Evolutionary conservation across 2,113 vertebrate species (phyloP), one percentile per base, ranked within the genome.

Genomic region (Plestiodon gilberti): DNA sequence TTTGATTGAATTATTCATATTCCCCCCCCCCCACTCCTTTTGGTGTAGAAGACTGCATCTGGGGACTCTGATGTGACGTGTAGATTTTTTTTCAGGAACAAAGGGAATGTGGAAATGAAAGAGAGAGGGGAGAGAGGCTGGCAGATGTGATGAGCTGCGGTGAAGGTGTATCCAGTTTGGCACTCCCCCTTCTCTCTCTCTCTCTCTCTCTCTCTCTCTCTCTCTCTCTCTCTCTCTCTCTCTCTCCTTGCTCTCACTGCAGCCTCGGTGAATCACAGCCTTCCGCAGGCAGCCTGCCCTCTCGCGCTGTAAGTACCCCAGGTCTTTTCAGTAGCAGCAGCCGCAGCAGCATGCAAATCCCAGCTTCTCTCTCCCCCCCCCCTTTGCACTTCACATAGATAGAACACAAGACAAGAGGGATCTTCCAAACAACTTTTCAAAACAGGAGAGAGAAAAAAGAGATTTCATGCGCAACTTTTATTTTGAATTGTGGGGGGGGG

Each of bases 251-350:
- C 93, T 94, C 96, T 98, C 97, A 96, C 96, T 97, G 96, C 96
- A 98, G 97, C 97, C 97, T 96, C 96, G 98, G 96, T 98, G 97
- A 97, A 97, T 98, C 97, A 97, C 96, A 97, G 96, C 97, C 97
- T 96, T 96, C 94, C 96, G 98, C 96, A 97, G 96, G 98, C 97
- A 98, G 98, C 98, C 97, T 96, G 97, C 96, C 97, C 96, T 97
- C 96, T 98, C 96, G 96, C 97, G 96, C 97, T 98, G 98, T 99
- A 98, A 99, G 98, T 99, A 99, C 97, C 84, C 96, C 96, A 95
- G 96, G 96, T 95, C 96, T 97, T 98, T 97, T 97, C 96, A 95
- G 97, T 94, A 69, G 43, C 15, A 3, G 11, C 18, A 75, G 71
- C 30, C 35, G 43, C 0, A 96, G 97, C 94, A 95, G 96, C 95